Base-by-base conservation (phyloP, 2,888 invertebrate species). In the Chloromyia formosa region DNA sequence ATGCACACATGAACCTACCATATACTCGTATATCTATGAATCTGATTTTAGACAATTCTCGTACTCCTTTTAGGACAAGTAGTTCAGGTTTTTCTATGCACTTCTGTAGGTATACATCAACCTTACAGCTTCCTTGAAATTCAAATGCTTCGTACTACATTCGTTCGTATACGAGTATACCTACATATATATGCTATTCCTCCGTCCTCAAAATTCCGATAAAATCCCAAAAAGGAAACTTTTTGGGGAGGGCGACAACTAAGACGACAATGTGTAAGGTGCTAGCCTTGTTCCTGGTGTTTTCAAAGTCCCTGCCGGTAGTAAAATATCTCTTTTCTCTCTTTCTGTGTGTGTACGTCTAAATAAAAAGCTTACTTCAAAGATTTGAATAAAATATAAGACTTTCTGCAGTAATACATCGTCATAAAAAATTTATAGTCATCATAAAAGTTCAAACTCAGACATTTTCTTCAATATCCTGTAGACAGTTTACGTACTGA, bases 361-460 rank as follows among this genome's bases (percentile, higher is more conserved):
- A 71, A 71, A 71, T 71, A 58, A 71, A 56, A 71, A 71, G 71
- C 71, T 42, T 58, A 71, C 71, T 71, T 71, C 40, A 58, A 71
- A 71, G 71, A 71, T 71, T 71, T 71, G 71, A 71, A 71, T 71
- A 71, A 71, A 71, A 71, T 71, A 71, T 71, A 58, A 71, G 71
- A 56, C 71, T 71, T 69, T 49, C 35, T 58, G 71, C 71, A 71
- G 71, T 71, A 56, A 71, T 71, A 71, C 71, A 71, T 42, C 56
- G 4, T 40, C 71, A 71, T 71, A 71, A 71, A 71, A 56, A 58
- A 40, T 71, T 71, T 71, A 71, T 71, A 58, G 71, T 23, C 71
- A 14, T 58, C 71, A 71, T 71, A 71, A 71, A 71, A 71, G 54
- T 71, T 40, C 71, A 58, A 69, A 69, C 69, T 69, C 27, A 69